Evolutionary conservation across 2,888 invertebrate species (phyloP), one percentile per base, ranked within the genome.

Genomic region (Tribolium freemani): DNA sequence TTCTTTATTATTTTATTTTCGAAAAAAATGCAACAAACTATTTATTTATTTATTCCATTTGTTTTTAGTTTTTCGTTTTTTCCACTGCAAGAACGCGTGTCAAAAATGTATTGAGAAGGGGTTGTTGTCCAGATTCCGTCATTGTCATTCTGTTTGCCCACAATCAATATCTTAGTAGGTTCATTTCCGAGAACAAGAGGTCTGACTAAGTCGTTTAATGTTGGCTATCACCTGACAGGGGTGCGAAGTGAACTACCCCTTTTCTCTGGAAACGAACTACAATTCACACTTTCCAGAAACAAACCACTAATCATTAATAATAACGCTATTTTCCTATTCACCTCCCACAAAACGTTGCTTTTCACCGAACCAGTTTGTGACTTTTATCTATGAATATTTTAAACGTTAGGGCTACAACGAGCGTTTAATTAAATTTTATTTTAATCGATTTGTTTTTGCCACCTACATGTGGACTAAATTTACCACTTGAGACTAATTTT

Each of bases 91-190:
- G 3, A 26, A 3, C 5, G 26, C 26, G 26, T 45, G 45, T 45
- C 45, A 45, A 45, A 45, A 6, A 45, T 45, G 5, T 10, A 45
- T 45, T 10, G 11, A 45, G n/a, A 45, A 45, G 4, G 11, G 11
- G n/a, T n/a, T 3, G 11, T 8, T 8, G n/a, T 45, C 11, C 45
- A 45, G 45, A 45, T 45, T 45, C 11, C 11, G 45, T 45, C 11
- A 67, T 76, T 73, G 57, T 20, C 53, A 72, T 80, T 77, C 77
- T 79, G 76, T 81, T 80, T 81, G 77, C 79, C 51, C 53, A 75
- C 75, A 82, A 83, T 81, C 81, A 76, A 81, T 81, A 79, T 75
- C 74, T 77, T 73, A 74, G 74, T 73, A 69, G 73, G 75, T 57
- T 75, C 57, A 71, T 68, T 80, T 80, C 81, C 74, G 56, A 74